Conservation (phyloP, 2,888 invertebrate species). For the Augochlorella aurata region DNA sequence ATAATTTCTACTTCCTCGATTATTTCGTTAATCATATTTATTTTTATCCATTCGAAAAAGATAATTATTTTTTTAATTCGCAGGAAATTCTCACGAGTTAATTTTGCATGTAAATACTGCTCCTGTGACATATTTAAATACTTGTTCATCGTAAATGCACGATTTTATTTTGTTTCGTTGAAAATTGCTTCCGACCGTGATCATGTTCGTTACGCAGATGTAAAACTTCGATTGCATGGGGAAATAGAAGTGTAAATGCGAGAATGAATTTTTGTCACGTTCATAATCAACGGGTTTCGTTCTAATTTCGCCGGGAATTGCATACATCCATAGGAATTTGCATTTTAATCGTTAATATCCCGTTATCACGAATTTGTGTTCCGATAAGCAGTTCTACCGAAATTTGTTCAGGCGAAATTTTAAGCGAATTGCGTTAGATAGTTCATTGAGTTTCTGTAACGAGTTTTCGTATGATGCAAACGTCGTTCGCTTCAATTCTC, state of each 20-base stretch:
- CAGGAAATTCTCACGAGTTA: no score
- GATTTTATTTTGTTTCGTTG: not conserved
- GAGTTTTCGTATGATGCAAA: slow-evolving; percentile 31
- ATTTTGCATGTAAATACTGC: no score
- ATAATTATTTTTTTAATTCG: no score
- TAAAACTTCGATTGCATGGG: not conserved
- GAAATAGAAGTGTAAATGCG: slow-evolving; percentile 10
- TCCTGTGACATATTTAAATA: not conserved
- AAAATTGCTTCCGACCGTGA: not conserved
- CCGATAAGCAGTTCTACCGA: slow-evolving; percentile 42
- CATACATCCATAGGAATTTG: slow-evolving; percentile 43
- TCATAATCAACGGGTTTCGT: slow-evolving; percentile 41
- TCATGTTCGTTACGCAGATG: not conserved
- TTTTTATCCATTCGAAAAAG: no score
- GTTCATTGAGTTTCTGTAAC: slow-evolving; percentile 47
- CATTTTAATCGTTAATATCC: slow-evolving; percentile 57
- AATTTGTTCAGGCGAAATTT: slow-evolving; percentile 51
- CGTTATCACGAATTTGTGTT: slow-evolving; percentile 49
- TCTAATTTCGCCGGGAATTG: slow-evolving; percentile 44
- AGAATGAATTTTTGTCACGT: slow-evolving; percentile 42
- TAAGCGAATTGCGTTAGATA: slow-evolving; percentile 47
- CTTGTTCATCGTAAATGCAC: not conserved
- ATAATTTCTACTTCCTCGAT: no score
- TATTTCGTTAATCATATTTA: no score
- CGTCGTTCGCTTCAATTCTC: slow-evolving; percentile 20